Percentiles rank a stretch among this genome's conserved stretches.
phyloP scores from a whole-genome alignment of 1,140 invertebrate species.

The Eurosta solidaginis region DNA sequence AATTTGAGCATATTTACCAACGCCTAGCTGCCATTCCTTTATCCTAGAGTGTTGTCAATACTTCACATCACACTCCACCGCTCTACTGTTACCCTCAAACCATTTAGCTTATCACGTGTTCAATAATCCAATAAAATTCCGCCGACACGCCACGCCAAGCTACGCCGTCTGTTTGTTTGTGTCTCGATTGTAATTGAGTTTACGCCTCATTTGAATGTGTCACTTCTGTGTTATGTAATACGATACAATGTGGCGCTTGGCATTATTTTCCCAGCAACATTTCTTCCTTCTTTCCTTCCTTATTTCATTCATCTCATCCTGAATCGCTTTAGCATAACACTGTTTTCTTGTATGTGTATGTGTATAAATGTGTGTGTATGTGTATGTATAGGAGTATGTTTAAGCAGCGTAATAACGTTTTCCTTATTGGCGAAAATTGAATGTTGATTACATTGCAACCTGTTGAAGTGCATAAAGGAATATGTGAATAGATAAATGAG shows the following conservation, averaged over 20 bases:
- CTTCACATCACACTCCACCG: background rate
- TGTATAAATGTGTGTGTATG: no score
- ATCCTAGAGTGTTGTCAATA: background rate
- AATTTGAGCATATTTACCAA: background rate
- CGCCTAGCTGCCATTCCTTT: background rate
- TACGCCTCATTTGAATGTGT: slow-evolving; percentile 31
- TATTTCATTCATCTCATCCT: background rate
- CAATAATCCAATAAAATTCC: slow-evolving; percentile 26
- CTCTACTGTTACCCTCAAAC: background rate
- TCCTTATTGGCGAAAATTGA: slow-evolving; percentile 22
- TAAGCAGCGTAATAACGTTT: slow-evolving; percentile 9
- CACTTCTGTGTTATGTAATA: background rate
- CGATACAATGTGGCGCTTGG: background rate
- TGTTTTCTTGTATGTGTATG: no score
- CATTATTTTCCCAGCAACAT: background rate
- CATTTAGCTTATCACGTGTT: slow-evolving; percentile 8
- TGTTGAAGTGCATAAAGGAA: slow-evolving; percentile 12
- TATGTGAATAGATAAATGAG: background rate
- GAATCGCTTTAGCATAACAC: background rate
- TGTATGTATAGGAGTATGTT: no score
- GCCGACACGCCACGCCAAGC: no score
- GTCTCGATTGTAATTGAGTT: slow-evolving; percentile 15
- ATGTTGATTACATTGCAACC: slow-evolving; percentile 25
- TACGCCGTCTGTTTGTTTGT: no score
- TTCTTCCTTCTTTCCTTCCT: no score